Evolutionary conservation across 2,113 vertebrate genomes (phyloP), one percentile per base, ranked within the genome.

Genomic region (Triplophysa rosa): DNA sequence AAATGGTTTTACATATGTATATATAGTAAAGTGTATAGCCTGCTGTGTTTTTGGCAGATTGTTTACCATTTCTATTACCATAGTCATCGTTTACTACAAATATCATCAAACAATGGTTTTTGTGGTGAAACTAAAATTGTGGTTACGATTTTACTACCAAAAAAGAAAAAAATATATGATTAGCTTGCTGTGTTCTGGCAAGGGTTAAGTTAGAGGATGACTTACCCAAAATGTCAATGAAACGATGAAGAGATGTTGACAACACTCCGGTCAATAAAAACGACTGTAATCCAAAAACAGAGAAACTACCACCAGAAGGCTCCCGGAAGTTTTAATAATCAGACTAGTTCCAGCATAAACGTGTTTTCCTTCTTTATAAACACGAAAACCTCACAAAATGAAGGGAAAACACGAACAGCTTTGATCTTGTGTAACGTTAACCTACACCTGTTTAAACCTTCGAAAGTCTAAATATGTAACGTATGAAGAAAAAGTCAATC

Each of bases 221-320:
- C 83, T 84, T 21, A 84, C 80, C 77, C 23, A 33, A 37, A 62
- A 54, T 19, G n/a, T 19, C 40, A 56, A 37, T 54, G 23, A 40
- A 79, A 3, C 42, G 56, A 37, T 54, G 23, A 40, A 79, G 7
- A 52, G 56, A 67, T 3, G 17, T 9, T 21, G 23, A 49, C 65
- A 61, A 33, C 26, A 52, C 37, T 23, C 37, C 23, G 67, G 1
- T 67, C 19, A 2, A 40, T 11, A 61, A 24, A 21, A 19, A 19
- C 17, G 12, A 19, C 10, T 79, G 29, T 84, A 84, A 84, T 84
- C 83, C 83, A 79, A 67, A 72, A 70, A 66, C 75, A 24, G 19
- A 49, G 10, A 56, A 69, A 67, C 67, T 54, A 47, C 65, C 56
- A 40, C 12, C 23, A 69, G 66, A 69, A 40, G n/a, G 3, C 6